These are phyloP conservation scores for Plusia festucae DNA, from an alignment of 2,888 invertebrate genomes.

Conservation along the genomic window DNA sequence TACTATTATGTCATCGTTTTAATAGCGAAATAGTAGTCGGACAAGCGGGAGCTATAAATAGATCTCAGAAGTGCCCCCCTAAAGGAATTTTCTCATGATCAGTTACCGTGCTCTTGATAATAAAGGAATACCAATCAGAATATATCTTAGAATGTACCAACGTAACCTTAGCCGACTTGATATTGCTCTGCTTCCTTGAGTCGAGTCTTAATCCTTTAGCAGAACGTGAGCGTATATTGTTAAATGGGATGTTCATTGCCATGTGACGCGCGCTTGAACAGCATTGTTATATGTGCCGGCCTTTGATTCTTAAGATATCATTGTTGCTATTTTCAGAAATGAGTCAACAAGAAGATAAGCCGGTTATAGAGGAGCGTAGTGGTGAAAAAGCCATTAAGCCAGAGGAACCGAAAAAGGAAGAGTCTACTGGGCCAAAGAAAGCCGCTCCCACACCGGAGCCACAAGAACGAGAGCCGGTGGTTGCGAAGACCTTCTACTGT, in stretches of 20 bases:
- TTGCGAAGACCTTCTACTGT: not conserved
- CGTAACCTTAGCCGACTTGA: not conserved
- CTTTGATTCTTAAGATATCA: not conserved
- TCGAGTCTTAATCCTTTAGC: not conserved
- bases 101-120: not conserved
- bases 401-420: not conserved
- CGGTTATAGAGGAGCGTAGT: not conserved
- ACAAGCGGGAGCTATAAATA: slow-evolving; percentile 4
- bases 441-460: not conserved
- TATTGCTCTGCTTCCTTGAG: not conserved
- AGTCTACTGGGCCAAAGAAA: not conserved
- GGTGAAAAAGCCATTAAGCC: not conserved
- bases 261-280: not conserved
- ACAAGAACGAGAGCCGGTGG: not conserved
- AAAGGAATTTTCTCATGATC: slow-evolving; percentile 1
- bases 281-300: not conserved
- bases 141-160: not conserved
- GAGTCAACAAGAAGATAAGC: not conserved
- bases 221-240: not conserved
- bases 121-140: not conserved
- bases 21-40: not conserved
- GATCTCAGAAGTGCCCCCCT: slow-evolving; percentile 1
- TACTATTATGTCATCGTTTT: not conserved
- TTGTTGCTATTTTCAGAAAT: slow-evolving; percentile 1
- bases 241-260: slow-evolving; percentile 2